Conservation (phyloP, 2,888 invertebrate genomes). For the Apomyelois bistriatella region DNA sequence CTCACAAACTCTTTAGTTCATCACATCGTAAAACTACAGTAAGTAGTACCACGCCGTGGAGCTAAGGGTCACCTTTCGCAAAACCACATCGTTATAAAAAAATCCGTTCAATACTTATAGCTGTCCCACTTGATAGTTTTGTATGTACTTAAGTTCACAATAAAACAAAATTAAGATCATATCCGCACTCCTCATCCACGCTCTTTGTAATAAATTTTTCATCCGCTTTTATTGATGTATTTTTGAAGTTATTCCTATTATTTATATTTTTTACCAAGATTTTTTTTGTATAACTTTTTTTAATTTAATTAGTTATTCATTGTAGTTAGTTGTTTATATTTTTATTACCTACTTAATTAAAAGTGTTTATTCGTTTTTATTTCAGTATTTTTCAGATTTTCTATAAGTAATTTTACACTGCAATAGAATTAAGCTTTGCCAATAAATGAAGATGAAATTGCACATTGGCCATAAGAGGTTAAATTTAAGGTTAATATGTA, state of each 20-base stretch:
- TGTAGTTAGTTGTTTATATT: conserved; percentile 41
- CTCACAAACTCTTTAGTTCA: too few species aligned
- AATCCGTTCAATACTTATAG: too few species aligned
- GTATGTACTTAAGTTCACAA: too few species aligned
- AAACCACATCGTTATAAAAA: too few species aligned
- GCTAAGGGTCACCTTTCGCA: too few species aligned
- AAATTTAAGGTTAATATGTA: conserved; percentile 36
- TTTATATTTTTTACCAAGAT: conserved; percentile 63
- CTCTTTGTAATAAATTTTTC: conserved; percentile 31
- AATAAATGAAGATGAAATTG: conserved; percentile 40
- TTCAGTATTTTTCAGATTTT: conserved; percentile 57
- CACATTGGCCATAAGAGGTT: conserved; percentile 60
- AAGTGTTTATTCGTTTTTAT: conserved; percentile 38
- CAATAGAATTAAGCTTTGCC: conserved; percentile 56
- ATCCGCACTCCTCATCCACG: background rate
- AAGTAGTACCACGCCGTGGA: too few species aligned
- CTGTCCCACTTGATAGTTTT: too few species aligned
- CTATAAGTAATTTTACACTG: conserved; percentile 46
- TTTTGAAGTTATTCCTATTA: conserved; percentile 68
- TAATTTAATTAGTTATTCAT: conserved; percentile 36
- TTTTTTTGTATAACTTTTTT: conserved; percentile 63
- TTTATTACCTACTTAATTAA: conserved; percentile 26
- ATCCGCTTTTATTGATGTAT: conserved; percentile 64
- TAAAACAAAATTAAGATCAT: background rate
- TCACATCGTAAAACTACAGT: too few species aligned